Conservation (phyloP, 1,140 invertebrate genomes). For the Cheumatopsyche charites region DNA sequence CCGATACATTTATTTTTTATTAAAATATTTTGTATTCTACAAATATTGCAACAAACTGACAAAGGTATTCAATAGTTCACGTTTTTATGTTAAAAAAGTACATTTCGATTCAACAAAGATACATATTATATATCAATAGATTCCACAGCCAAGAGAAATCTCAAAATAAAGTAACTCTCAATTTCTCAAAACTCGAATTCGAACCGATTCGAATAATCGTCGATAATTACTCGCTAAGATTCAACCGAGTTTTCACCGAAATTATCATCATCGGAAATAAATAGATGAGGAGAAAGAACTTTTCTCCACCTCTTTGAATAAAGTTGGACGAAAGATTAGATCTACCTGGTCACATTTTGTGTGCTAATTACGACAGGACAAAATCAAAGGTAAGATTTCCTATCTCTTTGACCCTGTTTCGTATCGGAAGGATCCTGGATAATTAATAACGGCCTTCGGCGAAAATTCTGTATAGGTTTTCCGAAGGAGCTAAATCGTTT, state of each 20-base stretch:
- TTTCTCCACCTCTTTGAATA: neutral
- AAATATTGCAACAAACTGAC: too few relatives aligned
- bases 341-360: neutral
- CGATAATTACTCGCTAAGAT: neutral
- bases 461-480: neutral
- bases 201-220: neutral
- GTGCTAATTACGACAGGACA: too few relatives aligned
- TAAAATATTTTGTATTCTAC: too few relatives aligned
- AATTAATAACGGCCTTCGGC: neutral
- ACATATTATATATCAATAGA: too few relatives aligned
- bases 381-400: too few relatives aligned
- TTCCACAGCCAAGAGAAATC: too few relatives aligned
- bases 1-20: too few relatives aligned
- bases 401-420: neutral
- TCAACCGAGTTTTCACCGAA: neutral
- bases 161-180: too few relatives aligned
- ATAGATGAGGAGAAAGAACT: neutral
- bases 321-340: slow-evolving; percentile 33
- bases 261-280: neutral
- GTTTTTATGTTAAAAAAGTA: too few relatives aligned
- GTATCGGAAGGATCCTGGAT: slow-evolving; percentile 1
- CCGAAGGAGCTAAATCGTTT: neutral
- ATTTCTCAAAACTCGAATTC: too few relatives aligned
- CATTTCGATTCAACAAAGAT: too few relatives aligned
- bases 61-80: too few relatives aligned